Evolutionary conservation across 2,113 vertebrate genomes (phyloP).

Genomic region (Corvus cornix): DNA sequence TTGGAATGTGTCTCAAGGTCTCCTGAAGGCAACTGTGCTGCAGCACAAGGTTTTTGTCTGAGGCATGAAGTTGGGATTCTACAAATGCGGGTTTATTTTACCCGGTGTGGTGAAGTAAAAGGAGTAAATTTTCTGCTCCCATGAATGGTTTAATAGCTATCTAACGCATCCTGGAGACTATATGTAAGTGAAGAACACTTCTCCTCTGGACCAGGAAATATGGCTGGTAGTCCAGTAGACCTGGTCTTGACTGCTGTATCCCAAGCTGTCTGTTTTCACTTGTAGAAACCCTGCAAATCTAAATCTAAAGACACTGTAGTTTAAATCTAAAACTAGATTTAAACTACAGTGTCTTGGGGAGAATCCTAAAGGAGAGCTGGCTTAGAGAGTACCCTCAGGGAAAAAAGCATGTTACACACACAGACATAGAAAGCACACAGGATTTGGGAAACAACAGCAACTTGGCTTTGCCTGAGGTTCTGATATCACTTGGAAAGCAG

Average conservation of each 20-base stretch:
- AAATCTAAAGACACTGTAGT: too few species aligned
- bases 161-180: background rate
- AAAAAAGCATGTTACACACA: accelerated
- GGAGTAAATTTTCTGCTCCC: background rate
- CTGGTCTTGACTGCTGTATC: background rate
- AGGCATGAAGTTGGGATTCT: background rate
- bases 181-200: background rate
- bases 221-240: background rate
- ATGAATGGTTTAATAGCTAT: background rate
- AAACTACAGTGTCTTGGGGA: background rate
- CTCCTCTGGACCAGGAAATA: background rate
- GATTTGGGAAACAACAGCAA: background rate
- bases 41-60: background rate
- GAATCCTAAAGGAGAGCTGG: background rate
- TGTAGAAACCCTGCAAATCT: background rate
- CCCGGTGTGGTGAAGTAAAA: background rate
- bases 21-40: background rate
- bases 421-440: background rate
- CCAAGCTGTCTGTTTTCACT: background rate
- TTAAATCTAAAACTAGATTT: background rate
- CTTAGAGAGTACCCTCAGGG: background rate
- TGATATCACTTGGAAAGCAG: background rate
- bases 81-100: background rate
- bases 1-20: accelerated
- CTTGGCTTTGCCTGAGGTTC: background rate